phyloP scores from a whole-genome alignment of 2,888 invertebrate genomes.

The Heteromurus nitidus region DNA sequence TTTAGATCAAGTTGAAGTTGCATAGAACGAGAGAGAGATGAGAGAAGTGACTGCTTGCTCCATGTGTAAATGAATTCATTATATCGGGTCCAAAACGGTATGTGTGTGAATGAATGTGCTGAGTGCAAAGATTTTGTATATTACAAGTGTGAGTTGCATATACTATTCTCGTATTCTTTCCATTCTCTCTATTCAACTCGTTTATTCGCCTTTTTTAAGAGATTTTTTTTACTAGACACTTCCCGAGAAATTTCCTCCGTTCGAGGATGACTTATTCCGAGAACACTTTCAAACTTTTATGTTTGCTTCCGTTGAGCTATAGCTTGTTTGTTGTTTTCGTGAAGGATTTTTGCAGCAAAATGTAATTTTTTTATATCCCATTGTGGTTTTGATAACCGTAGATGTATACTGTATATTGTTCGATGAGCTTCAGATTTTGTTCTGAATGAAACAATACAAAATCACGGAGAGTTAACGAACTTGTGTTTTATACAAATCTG shows the following conservation, averaged over 20 bases:
- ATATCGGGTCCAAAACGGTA: neutral
- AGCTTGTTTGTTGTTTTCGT: no score
- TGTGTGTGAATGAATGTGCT: neutral
- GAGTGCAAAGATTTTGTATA: neutral
- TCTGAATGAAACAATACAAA: no score
- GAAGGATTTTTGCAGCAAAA: no score
- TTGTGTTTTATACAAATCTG: no score
- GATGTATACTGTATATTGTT: no score
- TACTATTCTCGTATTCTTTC: neutral
- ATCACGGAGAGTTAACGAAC: no score
- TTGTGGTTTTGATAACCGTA: no score
- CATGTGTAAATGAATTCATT: conserved; percentile 1
- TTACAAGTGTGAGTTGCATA: neutral
- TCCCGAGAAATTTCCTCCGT: neutral
- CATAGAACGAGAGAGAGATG: neutral
- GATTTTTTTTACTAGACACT: neutral
- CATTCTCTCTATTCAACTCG: neutral
- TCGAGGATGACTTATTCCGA: neutral
- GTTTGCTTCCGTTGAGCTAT: no score
- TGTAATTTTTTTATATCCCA: no score
- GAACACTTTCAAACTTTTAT: neutral
- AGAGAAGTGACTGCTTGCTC: neutral
- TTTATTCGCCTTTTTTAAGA: neutral
- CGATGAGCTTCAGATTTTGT: no score
- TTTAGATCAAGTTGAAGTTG: neutral